phyloP scores from a whole-genome alignment of 1,140 invertebrate species.

The Leptoteleia sp. region DNA sequence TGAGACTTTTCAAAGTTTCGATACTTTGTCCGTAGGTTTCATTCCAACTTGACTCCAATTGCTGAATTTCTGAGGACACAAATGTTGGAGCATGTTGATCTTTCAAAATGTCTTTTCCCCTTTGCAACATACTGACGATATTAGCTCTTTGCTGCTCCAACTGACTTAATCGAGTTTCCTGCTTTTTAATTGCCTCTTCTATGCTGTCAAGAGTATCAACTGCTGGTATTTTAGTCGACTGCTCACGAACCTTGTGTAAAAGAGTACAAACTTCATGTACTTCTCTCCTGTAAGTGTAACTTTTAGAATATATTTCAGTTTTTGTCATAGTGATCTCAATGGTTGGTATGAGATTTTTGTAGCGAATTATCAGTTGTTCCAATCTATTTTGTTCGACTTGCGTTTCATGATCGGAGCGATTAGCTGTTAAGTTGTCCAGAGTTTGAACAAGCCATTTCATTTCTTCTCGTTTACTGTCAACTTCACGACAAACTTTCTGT shows the following conservation, averaged over 20 bases:
- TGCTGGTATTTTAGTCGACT: conserved; percentile 83
- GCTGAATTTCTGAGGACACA: conserved; percentile 90
- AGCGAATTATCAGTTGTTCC: conserved; percentile 90
- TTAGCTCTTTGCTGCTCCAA: conserved; percentile 92
- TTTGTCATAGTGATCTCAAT: conserved; percentile 96
- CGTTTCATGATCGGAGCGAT: conserved; percentile 90
- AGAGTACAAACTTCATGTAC: conserved; percentile 91
- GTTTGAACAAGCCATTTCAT: conserved; percentile 97
- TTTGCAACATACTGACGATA: conserved; percentile 94
- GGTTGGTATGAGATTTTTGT: conserved; percentile 94
- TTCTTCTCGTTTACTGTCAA: conserved; percentile 93
- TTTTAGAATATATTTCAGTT: conserved; percentile 94
- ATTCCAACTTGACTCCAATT: conserved; percentile 93
- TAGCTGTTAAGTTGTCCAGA: conserved; percentile 91
- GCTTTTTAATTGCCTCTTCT: conserved; percentile 87
- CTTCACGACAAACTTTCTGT: conserved; percentile 93
- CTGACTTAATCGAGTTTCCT: conserved; percentile 90
- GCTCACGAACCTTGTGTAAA: conserved; percentile 87
- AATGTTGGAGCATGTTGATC: conserved; percentile 93
- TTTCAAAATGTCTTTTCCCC: conserved; percentile 92
- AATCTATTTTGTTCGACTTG: conserved; percentile 89
- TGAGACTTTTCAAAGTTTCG: conserved; percentile 90
- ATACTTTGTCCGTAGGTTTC: conserved; percentile 92
- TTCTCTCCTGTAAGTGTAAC: conserved; percentile 94
- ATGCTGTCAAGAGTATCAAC: conserved; percentile 89